Evolutionary conservation across 2,113 vertebrate species (phyloP), one percentile per base, ranked within the genome.

Genomic region (Acanthisitta chloris): DNA sequence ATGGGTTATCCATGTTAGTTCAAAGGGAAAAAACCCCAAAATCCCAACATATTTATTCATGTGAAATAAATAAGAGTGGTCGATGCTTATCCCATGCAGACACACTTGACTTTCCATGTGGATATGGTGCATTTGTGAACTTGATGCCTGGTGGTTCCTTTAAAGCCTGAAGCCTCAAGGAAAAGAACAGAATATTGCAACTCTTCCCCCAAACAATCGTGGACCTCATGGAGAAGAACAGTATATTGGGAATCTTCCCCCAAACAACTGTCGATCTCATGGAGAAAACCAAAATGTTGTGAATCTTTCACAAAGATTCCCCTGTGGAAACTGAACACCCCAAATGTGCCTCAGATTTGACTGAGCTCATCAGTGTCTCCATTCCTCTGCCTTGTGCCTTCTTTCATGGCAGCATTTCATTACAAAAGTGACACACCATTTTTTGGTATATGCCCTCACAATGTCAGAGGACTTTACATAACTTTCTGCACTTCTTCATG

Each of bases 361-460:
- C 33, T 31, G 52, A 89, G 4, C 51, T 71, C 51, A 9, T 23
- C 2, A 2, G 1, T 38, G 8, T 45, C 31, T 26, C 36, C 1
- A 0, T 52, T 79, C 43, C 33, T 52, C 8, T 67, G 29, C 46
- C 24, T 20, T 20, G 17, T 29, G 8, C 77, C 72, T 29, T 76
- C 46, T 51, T 36, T 10, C 14, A 1, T 3, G 25, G 19, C 69
- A 24, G n/a, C 23, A 3, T 88, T 74, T 36, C 2, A 0, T 5
- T 26, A 29, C n/a, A 34, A 45, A 26, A n/a, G 15, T 1, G 4
- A 4, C 0, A 0, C 4, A 0, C 17, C 14, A 1, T 3, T 38
- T 69, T 69, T 48, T n/a, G 38, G 33, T 33, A 0, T 20, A 13
- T 66, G 6, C 29, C 11, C 6, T 49, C 25, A 24, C 58, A 40